Conservation (phyloP, 2,797 vertebrate species). For the Notolabrus celidotus region DNA sequence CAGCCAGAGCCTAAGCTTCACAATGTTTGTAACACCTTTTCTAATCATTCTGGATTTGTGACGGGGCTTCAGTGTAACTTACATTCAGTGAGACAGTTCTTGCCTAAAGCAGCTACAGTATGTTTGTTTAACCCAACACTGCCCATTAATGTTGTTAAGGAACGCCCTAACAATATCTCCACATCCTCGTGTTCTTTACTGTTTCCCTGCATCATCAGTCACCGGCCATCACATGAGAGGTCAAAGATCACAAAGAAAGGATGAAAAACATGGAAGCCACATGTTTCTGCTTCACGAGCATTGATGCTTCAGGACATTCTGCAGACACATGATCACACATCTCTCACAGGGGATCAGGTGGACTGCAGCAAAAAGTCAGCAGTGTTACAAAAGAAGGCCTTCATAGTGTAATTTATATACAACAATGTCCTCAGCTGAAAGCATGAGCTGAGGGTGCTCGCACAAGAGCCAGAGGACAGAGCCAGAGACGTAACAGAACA, state of each 20-base stretch:
- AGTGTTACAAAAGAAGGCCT: conserved; percentile 6
- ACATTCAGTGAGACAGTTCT: too few species aligned
- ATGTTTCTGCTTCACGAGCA: conserved; percentile 14
- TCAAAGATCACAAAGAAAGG: conserved; percentile 6
- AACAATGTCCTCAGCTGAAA: conserved; percentile 25
- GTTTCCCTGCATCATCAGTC: neutral
- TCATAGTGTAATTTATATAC: conserved; percentile 22
- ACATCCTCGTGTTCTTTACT: neutral
- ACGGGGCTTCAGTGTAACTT: too few species aligned
- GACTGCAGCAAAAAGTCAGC: conserved; percentile 34
- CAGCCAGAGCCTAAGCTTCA: too few species aligned
- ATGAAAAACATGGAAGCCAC: conserved; percentile 20
- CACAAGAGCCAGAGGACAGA: conserved; percentile 11
- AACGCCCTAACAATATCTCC: neutral
- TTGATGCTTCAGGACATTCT: conserved; percentile 16
- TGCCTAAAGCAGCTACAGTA: too few species aligned
- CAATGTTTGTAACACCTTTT: too few species aligned
- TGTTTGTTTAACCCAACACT: too few species aligned
- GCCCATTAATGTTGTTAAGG: too few species aligned
- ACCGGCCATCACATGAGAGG: conserved; percentile 9
- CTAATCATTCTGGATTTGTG: too few species aligned
- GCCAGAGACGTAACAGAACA: conserved; percentile 16
- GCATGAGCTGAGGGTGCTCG: neutral
- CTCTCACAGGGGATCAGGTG: conserved; percentile 6
- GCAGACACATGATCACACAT: conserved; percentile 5